These are phyloP conservation scores for Naso thynnoides DNA, from an alignment of 2,797 vertebrate genomes.

Conservation along the genomic window DNA sequence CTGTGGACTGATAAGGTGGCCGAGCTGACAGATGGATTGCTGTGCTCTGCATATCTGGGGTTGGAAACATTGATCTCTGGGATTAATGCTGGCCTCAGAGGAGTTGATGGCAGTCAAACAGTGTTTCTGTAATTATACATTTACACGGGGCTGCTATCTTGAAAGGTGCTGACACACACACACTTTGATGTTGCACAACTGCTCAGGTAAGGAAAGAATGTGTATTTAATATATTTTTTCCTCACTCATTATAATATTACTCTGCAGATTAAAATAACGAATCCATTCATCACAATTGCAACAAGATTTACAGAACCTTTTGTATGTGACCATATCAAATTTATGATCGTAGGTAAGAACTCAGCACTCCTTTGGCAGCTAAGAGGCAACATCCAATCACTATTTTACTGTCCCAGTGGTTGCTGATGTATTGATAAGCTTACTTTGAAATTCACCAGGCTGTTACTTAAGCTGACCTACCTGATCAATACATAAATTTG, in stretches of 20 bases:
- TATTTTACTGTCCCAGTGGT: constrained; percentile 48
- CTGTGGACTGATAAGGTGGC: constrained; percentile 75
- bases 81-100: constrained; percentile 79
- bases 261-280: constrained; percentile 41
- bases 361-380: constrained; percentile 39
- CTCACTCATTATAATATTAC: constrained; percentile 18
- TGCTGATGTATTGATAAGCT: constrained; percentile 56
- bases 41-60: constrained; percentile 80
- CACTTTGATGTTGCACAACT: constrained; percentile 53
- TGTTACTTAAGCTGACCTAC: constrained; percentile 44
- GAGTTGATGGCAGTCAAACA: constrained; percentile 79
- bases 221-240: too few relatives aligned
- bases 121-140: constrained; percentile 86
- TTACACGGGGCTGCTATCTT: constrained; percentile 73
- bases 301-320: constrained; percentile 33
- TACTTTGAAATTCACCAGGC: constrained; percentile 36
- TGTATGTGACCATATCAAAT: constrained; percentile 36
- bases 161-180: constrained; percentile 74
- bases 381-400: constrained; percentile 23
- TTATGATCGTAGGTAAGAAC: constrained; percentile 48
- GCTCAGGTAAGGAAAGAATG: constrained; percentile 39
- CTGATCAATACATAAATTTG: constrained; percentile 51
- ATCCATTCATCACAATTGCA: constrained; percentile 25
- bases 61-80: constrained; percentile 83
- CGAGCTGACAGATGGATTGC: constrained; percentile 83